Evolutionary conservation across 1,140 invertebrate genomes (phyloP).

Genomic region (Eurosta solidaginis): DNA sequence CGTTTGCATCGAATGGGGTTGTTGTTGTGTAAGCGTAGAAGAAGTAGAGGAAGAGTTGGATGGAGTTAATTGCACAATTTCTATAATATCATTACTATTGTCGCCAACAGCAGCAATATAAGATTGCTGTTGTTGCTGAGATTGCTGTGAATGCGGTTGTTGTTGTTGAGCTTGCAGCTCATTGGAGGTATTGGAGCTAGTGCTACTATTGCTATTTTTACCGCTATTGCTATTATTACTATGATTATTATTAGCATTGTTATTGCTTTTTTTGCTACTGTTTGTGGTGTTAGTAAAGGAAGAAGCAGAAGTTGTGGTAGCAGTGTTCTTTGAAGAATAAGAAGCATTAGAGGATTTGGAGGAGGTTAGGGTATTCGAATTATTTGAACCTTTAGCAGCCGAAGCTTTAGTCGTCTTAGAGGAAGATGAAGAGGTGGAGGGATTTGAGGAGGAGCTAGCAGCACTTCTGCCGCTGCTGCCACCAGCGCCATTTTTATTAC

Average conservation of each 20-base stretch:
- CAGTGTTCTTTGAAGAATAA: conserved; percentile 29
- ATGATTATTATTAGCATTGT: background rate
- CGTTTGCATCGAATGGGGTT: background rate
- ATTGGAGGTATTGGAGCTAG: conserved; percentile 32
- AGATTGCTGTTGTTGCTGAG: conserved; percentile 38
- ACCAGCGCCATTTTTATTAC: conserved; percentile 26
- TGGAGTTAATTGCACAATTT: conserved; percentile 47
- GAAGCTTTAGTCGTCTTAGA: background rate
- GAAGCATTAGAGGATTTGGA: conserved; percentile 36
- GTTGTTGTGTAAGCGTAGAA: conserved; percentile 32
- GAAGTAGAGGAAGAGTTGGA: conserved; percentile 33
- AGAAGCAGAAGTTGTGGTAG: conserved; percentile 40
- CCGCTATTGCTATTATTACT: conserved; percentile 32
- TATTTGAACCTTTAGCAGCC: conserved; percentile 34
- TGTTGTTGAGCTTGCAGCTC: conserved; percentile 28
- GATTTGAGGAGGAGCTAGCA: conserved; percentile 38
- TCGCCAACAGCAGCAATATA: conserved; percentile 31
- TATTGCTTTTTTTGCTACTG: conserved; percentile 18
- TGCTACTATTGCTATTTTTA: background rate
- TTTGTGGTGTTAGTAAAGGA: conserved; percentile 37
- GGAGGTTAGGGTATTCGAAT: conserved; percentile 12
- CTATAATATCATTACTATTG: conserved; percentile 50
- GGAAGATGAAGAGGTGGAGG: conserved; percentile 10
- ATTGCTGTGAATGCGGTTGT: conserved; percentile 36
- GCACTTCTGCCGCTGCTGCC: conserved; percentile 30